phyloP scores from a whole-genome alignment of 2,888 invertebrate species.

The Blera fallax region DNA sequence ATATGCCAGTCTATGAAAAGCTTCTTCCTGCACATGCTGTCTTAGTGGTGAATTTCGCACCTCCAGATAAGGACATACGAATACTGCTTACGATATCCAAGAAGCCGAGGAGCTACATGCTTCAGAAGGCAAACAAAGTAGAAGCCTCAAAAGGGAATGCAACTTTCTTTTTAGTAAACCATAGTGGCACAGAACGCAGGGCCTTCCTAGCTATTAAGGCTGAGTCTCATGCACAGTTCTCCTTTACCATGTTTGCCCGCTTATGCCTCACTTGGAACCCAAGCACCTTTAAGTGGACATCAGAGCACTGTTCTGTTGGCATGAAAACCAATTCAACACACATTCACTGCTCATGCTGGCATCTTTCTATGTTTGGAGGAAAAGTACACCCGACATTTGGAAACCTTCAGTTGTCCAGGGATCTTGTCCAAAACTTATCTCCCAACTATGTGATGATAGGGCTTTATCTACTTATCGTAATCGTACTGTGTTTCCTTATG shows the following conservation, averaged over 20 bases:
- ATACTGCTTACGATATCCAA: conserved; percentile 55
- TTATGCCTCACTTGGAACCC: conserved; percentile 73
- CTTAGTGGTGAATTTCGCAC: conserved; percentile 67
- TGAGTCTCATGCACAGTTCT: conserved; percentile 26
- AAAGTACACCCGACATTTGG: conserved; percentile 50
- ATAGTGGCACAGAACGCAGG: not conserved
- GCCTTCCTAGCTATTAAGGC: conserved; percentile 68
- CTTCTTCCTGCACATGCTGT: conserved; percentile 69
- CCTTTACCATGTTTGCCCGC: conserved; percentile 44
- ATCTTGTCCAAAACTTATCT: conserved; percentile 39
- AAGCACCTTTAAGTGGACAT: conserved; percentile 60
- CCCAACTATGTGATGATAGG: conserved; percentile 59
- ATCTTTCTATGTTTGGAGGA: conserved; percentile 73
- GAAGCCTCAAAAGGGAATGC: not conserved
- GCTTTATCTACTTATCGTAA: conserved; percentile 11
- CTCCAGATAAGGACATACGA: conserved; percentile 45
- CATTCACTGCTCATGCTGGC: conserved; percentile 72
- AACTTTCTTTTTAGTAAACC: conserved; percentile 29
- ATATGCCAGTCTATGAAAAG: conserved; percentile 74
- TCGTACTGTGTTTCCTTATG: not conserved
- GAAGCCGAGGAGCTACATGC: conserved; percentile 71
- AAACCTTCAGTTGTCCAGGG: not conserved
- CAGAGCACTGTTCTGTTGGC: conserved; percentile 69
- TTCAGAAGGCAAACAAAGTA: conserved; percentile 23
- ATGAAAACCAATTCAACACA: conserved; percentile 10